phyloP scores from a whole-genome alignment of 1,140 invertebrate genomes.

The Calycopis cecrops region DNA sequence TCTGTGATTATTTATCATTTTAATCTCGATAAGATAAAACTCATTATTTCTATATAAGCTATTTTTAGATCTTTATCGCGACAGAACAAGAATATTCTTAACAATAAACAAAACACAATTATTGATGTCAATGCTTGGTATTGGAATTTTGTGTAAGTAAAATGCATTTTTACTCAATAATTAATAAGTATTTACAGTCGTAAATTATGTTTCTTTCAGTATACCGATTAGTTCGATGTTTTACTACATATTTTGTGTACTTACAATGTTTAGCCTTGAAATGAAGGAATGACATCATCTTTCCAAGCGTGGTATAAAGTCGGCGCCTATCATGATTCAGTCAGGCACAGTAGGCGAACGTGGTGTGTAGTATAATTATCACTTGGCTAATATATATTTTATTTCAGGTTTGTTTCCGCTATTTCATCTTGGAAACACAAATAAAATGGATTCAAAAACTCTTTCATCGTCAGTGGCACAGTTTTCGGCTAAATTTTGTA shows the following conservation, averaged over 20 bases:
- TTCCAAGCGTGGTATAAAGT: background rate
- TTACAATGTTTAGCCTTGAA: background rate
- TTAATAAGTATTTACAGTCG: background rate
- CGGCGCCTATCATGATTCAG: background rate
- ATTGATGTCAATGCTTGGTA: background rate
- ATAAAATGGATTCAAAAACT: slow-evolving; percentile 46
- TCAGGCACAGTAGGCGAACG: background rate
- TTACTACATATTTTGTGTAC: no score
- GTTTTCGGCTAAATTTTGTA: slow-evolving; percentile 58
- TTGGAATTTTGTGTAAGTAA: background rate
- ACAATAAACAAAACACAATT: background rate
- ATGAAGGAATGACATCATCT: slow-evolving; percentile 2
- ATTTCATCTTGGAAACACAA: slow-evolving; percentile 25
- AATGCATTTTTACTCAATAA: background rate
- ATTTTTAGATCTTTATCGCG: no score
- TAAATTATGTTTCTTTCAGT: background rate
- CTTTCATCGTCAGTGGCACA: slow-evolving; percentile 48
- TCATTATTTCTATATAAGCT: no score
- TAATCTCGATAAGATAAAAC: no score
- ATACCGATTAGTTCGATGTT: no score
- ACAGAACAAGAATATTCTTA: no score
- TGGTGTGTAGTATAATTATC: background rate
- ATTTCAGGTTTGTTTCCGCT: slow-evolving; percentile 35
- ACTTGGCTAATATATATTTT: slow-evolving; percentile 11
- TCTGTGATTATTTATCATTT: no score